These are phyloP conservation scores for Drosophila yakuba DNA, from an alignment of 1,140 invertebrate species.

Conservation along the genomic window DNA sequence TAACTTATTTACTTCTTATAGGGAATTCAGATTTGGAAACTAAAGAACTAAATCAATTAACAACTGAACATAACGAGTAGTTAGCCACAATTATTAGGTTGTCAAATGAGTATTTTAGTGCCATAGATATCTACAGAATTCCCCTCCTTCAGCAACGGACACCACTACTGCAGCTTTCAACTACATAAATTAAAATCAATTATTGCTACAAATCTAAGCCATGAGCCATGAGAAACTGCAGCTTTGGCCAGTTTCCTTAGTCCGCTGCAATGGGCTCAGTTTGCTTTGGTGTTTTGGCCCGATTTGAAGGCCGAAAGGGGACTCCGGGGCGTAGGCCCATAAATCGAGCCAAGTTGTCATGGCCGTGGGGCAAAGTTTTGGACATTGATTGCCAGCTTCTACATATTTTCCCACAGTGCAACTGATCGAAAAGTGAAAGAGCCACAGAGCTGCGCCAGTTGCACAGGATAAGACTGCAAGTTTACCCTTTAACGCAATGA, in stretches of 20 bases:
- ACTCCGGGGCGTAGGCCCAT: constrained; percentile 57
- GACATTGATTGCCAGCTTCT: constrained; percentile 82
- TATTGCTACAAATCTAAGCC: constrained; percentile 77
- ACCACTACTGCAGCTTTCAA: constrained; percentile 34
- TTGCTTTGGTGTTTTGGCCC: constrained; percentile 9
- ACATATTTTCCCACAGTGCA: constrained; percentile 81
- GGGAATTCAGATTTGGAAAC: no score
- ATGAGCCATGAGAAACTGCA: constrained; percentile 71
- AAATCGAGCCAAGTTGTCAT: constrained; percentile 76
- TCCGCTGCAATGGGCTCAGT: constrained; percentile 20
- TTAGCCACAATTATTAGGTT: not conserved
- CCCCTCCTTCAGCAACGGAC: constrained; percentile 9
- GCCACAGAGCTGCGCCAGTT: not conserved
- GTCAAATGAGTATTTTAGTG: not conserved
- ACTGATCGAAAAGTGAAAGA: constrained; percentile 76
- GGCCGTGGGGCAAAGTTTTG: constrained; percentile 71
- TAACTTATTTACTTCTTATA: no score
- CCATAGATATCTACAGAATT: not conserved
- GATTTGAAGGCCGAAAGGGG: constrained; percentile 20
- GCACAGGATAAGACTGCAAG: not conserved
- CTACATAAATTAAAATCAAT: constrained; percentile 79
- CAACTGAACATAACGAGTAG: no score
- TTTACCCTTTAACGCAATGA: constrained; percentile 27
- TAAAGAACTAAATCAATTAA: not conserved
- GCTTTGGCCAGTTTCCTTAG: constrained; percentile 18